Conservation (phyloP, 2,888 invertebrate species). For the Zaprionus bogoriensis region DNA sequence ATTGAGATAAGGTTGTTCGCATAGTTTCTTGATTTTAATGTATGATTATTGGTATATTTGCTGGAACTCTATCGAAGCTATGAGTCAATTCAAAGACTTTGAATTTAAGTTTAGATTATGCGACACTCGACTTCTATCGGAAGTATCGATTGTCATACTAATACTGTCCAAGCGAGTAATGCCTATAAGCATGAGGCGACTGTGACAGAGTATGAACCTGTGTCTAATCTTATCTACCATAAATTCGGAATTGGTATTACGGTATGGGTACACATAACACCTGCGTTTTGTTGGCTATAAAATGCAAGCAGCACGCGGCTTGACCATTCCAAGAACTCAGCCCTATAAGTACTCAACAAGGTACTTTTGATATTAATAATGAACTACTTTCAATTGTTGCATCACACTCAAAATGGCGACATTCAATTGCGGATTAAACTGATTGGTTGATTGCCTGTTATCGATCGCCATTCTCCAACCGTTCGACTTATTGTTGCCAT, state of each 20-base stretch:
- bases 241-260: constrained; percentile 16
- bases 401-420: constrained; percentile 23
- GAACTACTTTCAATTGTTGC: neutral
- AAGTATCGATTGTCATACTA: too few species aligned
- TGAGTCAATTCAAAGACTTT: too few species aligned
- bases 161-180: too few species aligned
- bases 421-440: constrained; percentile 10
- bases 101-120: too few species aligned
- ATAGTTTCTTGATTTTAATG: too few species aligned
- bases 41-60: too few species aligned
- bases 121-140: too few species aligned
- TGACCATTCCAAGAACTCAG: constrained; percentile 4
- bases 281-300: constrained; percentile 20
- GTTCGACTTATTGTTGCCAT: constrained; percentile 22
- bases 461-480: constrained; percentile 6
- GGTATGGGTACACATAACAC: constrained; percentile 2
- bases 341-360: neutral
- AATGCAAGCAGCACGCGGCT: constrained; percentile 8
- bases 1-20: too few species aligned
- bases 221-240: constrained; percentile 33
- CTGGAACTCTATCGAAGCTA: too few species aligned
- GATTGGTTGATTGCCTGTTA: constrained; percentile 13
- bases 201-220: neutral
- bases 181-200: neutral
- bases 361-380: neutral